phyloP scores from a whole-genome alignment of 2,797 vertebrate genomes.

The Nyctibius grandis region DNA sequence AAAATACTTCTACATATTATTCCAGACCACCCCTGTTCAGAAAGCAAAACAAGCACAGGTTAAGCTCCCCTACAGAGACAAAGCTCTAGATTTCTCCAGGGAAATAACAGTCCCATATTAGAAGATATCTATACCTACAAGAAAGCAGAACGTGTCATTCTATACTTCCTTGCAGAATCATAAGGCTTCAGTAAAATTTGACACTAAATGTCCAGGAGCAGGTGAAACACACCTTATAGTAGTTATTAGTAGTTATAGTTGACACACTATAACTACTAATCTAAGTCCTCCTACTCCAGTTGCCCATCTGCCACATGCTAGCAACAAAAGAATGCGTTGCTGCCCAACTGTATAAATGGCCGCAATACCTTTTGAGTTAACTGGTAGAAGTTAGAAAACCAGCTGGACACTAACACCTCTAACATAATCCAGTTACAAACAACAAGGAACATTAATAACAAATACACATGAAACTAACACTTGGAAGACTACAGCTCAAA shows the following conservation, averaged over 20 bases:
- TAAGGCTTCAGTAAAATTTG: background rate
- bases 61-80: background rate
- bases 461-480: background rate
- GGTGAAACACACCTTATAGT: no score
- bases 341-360: rapidly evolving
- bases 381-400: background rate
- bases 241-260: no score
- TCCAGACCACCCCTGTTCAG: background rate
- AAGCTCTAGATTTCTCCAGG: background rate
- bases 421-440: background rate
- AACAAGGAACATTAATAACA: background rate
- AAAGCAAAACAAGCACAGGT: background rate
- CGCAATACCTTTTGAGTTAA: background rate
- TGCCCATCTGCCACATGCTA: background rate
- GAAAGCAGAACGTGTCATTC: background rate
- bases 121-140: rapidly evolving
- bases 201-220: background rate
- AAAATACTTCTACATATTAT: background rate
- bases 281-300: background rate
- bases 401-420: background rate
- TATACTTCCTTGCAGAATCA: background rate
- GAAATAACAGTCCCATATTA: background rate
- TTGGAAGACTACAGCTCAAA: background rate
- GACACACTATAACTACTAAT: background rate
- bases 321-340: background rate